These are phyloP conservation scores for Stegana nigrithorax DNA, from an alignment of 2,888 invertebrate species.

Conservation along the genomic window DNA sequence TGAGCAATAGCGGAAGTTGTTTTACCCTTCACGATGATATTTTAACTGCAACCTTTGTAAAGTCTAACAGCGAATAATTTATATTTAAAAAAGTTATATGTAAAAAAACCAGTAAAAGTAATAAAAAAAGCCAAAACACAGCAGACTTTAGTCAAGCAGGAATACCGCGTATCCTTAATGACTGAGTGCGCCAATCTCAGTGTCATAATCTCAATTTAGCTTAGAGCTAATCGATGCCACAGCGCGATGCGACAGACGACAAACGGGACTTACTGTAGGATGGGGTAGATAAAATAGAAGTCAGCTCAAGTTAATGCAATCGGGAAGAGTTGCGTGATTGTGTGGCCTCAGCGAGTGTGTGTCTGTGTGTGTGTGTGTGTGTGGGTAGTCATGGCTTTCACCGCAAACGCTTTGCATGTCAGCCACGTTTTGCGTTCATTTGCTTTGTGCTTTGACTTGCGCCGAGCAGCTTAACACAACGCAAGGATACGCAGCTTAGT, in stretches of 20 bases:
- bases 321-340: background rate
- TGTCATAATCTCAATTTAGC: slow-evolving; percentile 17
- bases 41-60: slow-evolving; percentile 7
- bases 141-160: background rate
- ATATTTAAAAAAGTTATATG: background rate
- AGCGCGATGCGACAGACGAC: background rate
- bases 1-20: no score
- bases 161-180: slow-evolving; percentile 3
- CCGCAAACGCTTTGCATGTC: slow-evolving; percentile 7
- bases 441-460: background rate
- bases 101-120: background rate
- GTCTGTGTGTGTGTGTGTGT: no score
- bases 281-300: background rate
- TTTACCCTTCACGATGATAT: slow-evolving; percentile 6
- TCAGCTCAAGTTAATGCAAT: background rate
- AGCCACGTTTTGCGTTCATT: background rate
- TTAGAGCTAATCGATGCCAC: slow-evolving; percentile 7
- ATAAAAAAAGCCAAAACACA: background rate
- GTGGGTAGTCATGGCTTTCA: no score
- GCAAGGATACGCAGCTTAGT: no score
- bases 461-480: background rate
- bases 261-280: no score
- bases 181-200: slow-evolving; percentile 7
- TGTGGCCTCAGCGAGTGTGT: no score
- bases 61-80: slow-evolving; percentile 8